A percentile compares a stretch with the other conserved stretches of the same genome.
Evolutionary conservation across 2,888 invertebrate genomes (phyloP).

Genomic region (Arctia plantaginis): DNA sequence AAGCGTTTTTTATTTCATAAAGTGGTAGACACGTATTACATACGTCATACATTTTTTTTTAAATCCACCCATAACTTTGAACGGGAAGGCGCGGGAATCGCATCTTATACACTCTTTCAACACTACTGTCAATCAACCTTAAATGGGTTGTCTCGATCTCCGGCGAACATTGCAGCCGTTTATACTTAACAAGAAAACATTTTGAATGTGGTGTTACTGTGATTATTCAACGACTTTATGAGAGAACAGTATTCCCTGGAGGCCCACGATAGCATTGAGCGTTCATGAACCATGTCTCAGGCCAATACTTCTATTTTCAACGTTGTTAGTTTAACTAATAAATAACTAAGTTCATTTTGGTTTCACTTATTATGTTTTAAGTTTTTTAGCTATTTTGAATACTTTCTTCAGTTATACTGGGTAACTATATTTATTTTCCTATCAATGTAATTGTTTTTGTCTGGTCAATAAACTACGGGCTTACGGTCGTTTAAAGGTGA

Average conservation of each 20-base stretch:
- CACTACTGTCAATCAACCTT: background rate
- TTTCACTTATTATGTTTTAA: background rate
- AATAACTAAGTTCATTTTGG: conserved; percentile 1
- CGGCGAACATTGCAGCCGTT: background rate
- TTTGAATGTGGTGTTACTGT: conserved; percentile 3
- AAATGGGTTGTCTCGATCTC: background rate
- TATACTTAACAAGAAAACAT: background rate
- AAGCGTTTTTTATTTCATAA: too few species aligned
- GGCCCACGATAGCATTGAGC: conserved; percentile 2
- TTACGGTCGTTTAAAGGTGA: background rate
- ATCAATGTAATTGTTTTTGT: background rate
- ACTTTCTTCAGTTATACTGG: background rate
- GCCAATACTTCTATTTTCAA: conserved; percentile 1
- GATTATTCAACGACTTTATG: conserved; percentile 17
- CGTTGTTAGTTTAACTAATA: conserved; percentile 4
- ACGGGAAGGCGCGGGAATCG: background rate
- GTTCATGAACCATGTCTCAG: background rate
- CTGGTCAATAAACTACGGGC: background rate
- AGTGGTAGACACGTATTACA: too few species aligned
- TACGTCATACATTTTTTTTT: too few species aligned
- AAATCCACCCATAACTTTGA: background rate
- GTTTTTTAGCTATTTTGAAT: background rate
- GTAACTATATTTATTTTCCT: background rate
- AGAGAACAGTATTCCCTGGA: conserved; percentile 5
- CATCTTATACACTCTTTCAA: background rate